Base-by-base conservation (phyloP, 2,888 invertebrate species). In the Eumerus sabulonum region DNA sequence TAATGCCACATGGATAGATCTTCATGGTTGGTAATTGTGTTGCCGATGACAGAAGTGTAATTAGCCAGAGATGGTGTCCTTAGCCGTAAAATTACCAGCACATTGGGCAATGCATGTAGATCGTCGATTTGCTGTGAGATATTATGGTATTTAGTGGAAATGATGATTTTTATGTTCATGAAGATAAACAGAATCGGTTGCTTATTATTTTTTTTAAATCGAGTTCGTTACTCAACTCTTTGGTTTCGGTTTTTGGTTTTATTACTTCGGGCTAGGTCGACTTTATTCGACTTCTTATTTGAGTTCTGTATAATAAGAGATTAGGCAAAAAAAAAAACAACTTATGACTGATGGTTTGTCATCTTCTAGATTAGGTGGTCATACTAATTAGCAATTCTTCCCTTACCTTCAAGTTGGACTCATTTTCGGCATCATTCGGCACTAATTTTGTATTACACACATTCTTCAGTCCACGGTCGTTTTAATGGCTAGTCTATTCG, bases 141-240 rank as follows among this genome's bases (percentile, higher is more conserved):
- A 54, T 2, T 57, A 40, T 67, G 18, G 1, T 51, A 50, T 44
- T 64, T 51, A 12, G 11, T 40, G 35, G 5, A 17, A 48, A 36
- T 27, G 2, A 27, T 27, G 27, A 27, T 27, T 27, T 27, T 27
- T 4, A 27, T 59, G 59, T 13, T 47, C 45, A n/a, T 16, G 7
- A 1, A 27, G 13, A 44, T 12, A 44, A 40, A 40, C 44, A 16
- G 27, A 27, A 7, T 4, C 7, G 27, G 27, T 2, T 27, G 27
- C 7, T 27, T 27, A 7, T 7, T n/a, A n/a, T 63, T 19, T 45
- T 45, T 63, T 63, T 51, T 53, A 44, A 53, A 53, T 53, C 44
- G 47, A 56, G 71, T 71, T 71, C 50, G 71, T 63, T 56, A 48
- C 56, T 7, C 56, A 71, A 71, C 62, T 71, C 71, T 71, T 63